Conservation (phyloP, 2,113 vertebrate genomes). For the Scopus umbretta region DNA sequence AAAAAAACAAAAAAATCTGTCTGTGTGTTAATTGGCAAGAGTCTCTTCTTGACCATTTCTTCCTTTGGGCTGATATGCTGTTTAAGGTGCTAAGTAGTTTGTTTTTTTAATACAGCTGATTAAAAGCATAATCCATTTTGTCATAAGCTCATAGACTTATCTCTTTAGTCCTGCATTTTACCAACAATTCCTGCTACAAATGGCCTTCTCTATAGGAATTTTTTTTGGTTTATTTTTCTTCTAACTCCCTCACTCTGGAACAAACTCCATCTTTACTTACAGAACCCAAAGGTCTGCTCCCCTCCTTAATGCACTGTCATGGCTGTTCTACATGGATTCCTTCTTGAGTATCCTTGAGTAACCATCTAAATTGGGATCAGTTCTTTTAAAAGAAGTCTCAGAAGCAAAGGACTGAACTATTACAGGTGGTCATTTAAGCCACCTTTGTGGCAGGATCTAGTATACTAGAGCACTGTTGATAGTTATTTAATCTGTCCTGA, state of each 20-base stretch:
- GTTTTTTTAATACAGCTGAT: background rate
- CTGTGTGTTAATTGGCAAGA: background rate
- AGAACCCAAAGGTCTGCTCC: background rate
- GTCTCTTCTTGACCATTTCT: background rate
- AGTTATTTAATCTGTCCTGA: background rate
- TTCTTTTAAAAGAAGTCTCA: background rate
- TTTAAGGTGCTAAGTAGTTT: background rate
- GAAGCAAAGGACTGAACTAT: background rate
- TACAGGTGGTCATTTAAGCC: background rate
- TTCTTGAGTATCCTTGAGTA: background rate
- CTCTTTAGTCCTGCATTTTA: background rate
- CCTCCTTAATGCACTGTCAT: background rate
- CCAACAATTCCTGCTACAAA: background rate
- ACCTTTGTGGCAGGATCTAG: background rate
- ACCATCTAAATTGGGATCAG: background rate
- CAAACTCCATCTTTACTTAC: accelerated
- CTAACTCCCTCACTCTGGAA: background rate
- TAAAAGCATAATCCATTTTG: background rate
- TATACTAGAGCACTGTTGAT: background rate
- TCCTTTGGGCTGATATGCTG: background rate
- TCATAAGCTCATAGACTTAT: background rate
- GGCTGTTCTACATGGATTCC: background rate
- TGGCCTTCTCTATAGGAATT: background rate
- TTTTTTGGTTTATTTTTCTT: background rate
- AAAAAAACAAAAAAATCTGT: too few relatives aligned